These are phyloP conservation scores for Notamacropus eugenii DNA, from an alignment of 2,797 vertebrate genomes.

Conservation along the genomic window DNA sequence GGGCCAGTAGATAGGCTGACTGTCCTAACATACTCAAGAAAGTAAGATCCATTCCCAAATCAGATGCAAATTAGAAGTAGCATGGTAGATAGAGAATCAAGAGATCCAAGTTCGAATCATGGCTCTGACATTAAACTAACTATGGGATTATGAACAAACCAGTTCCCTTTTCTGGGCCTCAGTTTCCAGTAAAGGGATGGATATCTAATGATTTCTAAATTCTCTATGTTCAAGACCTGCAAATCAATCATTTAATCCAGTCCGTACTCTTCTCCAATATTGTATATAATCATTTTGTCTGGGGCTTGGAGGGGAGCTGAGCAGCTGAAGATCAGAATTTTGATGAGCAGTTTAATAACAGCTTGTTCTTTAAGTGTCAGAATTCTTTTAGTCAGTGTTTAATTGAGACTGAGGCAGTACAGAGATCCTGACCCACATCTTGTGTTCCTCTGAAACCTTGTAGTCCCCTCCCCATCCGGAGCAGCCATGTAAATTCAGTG, in stretches of 20 bases:
- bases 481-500: slow-evolving; percentile 37
- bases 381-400: neutral
- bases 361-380: neutral
- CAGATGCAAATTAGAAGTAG: neutral
- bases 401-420: neutral
- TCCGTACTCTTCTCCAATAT: neutral
- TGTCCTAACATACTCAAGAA: neutral
- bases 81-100: neutral
- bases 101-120: neutral
- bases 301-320: neutral
- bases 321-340: neutral
- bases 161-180: neutral
- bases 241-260: neutral
- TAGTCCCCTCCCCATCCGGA: neutral
- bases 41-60: neutral
- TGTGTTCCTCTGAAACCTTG: neutral
- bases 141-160: neutral
- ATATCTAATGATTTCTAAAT: neutral
- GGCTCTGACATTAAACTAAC: neutral
- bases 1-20: neutral
- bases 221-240: neutral
- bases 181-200: neutral
- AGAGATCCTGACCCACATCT: neutral
- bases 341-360: neutral
- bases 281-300: neutral